Percentiles rank a stretch among this genome's conserved stretches.
phyloP scores from a whole-genome alignment of 2,797 vertebrate genomes.

The Syngnathus rostellatus region DNA sequence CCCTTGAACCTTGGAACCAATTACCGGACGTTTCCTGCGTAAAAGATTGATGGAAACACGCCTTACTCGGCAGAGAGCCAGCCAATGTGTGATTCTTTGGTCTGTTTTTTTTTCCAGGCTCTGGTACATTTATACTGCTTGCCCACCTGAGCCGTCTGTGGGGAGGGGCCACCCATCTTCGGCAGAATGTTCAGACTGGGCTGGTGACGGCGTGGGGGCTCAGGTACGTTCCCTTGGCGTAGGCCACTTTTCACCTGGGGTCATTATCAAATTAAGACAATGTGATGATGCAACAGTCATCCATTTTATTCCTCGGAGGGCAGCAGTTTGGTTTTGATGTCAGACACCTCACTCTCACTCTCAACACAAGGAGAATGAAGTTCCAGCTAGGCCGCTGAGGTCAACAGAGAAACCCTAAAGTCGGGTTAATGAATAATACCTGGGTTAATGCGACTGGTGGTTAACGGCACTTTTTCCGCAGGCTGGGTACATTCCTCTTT shows the following conservation, averaged over 20 bases:
- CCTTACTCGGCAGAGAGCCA: conserved; percentile 41
- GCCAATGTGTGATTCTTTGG: not conserved
- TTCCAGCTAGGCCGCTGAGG: conserved; percentile 7
- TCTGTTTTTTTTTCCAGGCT: conserved; percentile 48
- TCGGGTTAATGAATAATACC: conserved; percentile 62
- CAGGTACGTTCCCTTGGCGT: conserved; percentile 48
- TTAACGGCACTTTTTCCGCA: conserved; percentile 24
- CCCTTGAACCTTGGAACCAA: conserved; percentile 77
- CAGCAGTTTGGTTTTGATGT: not conserved
- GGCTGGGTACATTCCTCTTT: conserved; percentile 74
- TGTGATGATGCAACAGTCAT: not conserved
- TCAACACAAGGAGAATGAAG: not conserved
- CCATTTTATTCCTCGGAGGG: not conserved
- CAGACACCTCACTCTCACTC: not conserved
- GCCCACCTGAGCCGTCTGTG: conserved; percentile 72
- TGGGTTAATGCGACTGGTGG: conserved; percentile 8
- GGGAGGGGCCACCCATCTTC: conserved; percentile 61
- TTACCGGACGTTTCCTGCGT: conserved; percentile 59
- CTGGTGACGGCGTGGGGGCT: conserved; percentile 74
- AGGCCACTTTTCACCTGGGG: not conserved
- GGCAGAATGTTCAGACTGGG: conserved; percentile 73
- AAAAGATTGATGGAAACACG: conserved; percentile 70
- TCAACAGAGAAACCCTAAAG: conserved; percentile 33
- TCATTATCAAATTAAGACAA: not conserved
- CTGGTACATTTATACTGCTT: conserved; percentile 73